phyloP scores from a whole-genome alignment of 2,113 vertebrate species.

The Seriola quinqueradiata region DNA sequence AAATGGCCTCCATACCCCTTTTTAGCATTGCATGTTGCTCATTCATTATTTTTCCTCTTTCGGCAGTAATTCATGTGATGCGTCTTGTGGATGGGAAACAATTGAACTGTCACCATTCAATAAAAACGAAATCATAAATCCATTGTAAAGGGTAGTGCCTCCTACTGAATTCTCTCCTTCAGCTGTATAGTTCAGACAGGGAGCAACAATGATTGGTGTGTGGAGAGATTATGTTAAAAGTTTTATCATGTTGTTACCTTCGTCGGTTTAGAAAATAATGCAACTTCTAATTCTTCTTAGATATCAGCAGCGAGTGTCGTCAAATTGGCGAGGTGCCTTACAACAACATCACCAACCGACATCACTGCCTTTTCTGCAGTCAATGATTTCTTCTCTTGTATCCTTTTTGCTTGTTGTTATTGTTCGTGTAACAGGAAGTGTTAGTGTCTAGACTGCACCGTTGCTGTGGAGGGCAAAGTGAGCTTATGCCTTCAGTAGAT shows the following conservation, averaged over 20 bases:
- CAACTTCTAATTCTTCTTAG: slow-evolving; percentile 69
- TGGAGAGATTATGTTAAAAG: not conserved
- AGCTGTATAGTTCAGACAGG: not conserved
- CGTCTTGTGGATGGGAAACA: not conserved
- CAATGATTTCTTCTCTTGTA: slow-evolving; percentile 92
- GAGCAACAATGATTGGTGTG: not conserved
- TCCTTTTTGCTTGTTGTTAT: slow-evolving; percentile 80
- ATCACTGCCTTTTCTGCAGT: slow-evolving; percentile 89
- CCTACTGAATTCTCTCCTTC: not conserved
- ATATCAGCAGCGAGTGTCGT: slow-evolving; percentile 84
- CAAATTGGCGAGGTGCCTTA: slow-evolving; percentile 77
- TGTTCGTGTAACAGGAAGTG: slow-evolving; percentile 25
- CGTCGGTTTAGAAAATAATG: not conserved
- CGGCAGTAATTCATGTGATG: not conserved
- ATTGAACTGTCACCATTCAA: not conserved
- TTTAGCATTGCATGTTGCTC: not conserved
- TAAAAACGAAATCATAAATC: not conserved
- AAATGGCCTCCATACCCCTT: not conserved
- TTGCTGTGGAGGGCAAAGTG: slow-evolving; percentile 20
- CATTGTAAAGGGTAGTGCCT: not conserved
- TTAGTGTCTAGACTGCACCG: slow-evolving; percentile 2
- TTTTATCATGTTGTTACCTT: not conserved
- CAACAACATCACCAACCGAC: slow-evolving; percentile 75
- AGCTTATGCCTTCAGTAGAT: slow-evolving; percentile 9
- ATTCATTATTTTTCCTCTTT: slow-evolving; percentile 7